A percentile compares a stretch with the other conserved stretches of the same genome.
Evolutionary conservation across 1,140 invertebrate species (phyloP).

Genomic region (Panulirus ornatus): DNA sequence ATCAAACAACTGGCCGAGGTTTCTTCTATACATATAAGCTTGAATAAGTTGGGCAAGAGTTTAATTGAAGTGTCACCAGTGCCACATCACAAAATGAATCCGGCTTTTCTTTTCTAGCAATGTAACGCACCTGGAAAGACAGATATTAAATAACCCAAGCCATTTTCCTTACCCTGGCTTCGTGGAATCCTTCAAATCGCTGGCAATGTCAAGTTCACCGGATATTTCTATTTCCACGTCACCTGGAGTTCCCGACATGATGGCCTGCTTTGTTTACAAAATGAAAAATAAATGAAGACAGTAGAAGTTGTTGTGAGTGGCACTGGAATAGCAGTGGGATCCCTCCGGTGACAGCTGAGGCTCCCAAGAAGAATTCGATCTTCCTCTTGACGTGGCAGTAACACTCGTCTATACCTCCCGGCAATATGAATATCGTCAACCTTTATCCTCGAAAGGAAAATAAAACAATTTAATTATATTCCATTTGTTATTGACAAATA

Average conservation of each 20-base stretch:
- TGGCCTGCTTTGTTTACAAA: slow-evolving; percentile 46
- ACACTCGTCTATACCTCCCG: slow-evolving; percentile 11
- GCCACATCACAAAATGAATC: no score
- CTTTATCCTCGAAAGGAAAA: no score
- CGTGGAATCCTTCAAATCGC: neutral
- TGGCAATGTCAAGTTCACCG: slow-evolving; percentile 41
- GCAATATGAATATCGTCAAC: no score
- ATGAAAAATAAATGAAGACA: neutral
- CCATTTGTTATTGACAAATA: no score
- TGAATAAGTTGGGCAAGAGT: no score
- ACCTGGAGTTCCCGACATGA: slow-evolving; percentile 36
- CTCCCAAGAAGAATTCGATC: neutral
- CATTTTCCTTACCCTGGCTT: slow-evolving; percentile 41
- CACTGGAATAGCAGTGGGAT: no score
- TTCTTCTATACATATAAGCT: no score
- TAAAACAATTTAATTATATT: no score
- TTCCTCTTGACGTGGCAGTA: neutral
- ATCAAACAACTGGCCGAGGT: no score
- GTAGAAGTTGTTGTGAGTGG: neutral
- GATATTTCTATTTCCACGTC: slow-evolving; percentile 66
- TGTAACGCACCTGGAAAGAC: neutral
- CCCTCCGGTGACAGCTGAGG: no score
- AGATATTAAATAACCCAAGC: neutral
- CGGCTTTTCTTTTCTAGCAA: neutral
- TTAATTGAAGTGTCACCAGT: no score